Percentiles rank a stretch among this genome's conserved stretches.
These are phyloP conservation scores for Xylophagus ater DNA, from an alignment of 2,888 invertebrate species.

Conservation along the genomic window DNA sequence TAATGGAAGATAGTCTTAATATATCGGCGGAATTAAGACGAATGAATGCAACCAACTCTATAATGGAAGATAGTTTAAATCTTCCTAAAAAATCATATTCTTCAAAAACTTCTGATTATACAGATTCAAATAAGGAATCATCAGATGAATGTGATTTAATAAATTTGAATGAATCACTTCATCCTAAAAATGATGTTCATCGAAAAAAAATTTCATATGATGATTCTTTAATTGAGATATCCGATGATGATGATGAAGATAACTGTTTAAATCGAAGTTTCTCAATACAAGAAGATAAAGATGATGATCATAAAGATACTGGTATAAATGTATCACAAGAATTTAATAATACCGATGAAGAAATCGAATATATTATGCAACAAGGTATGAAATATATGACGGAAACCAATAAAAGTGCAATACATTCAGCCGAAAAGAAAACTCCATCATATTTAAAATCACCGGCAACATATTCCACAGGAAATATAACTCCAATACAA, in stretches of 20 bases:
- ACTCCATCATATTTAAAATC: constrained; percentile 15
- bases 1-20: constrained; percentile 10
- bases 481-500: constrained; percentile 2
- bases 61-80: constrained; percentile 11
- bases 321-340: constrained; percentile 24
- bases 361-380: constrained; percentile 38
- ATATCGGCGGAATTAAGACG: neutral
- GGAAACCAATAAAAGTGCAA: constrained; percentile 5
- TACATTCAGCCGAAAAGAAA: constrained; percentile 6
- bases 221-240: constrained; percentile 14
- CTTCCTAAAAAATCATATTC: neutral
- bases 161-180: constrained; percentile 19
- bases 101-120: neutral
- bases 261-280: constrained; percentile 13
- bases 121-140: neutral
- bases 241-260: constrained; percentile 16
- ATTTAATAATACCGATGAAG: constrained; percentile 40
- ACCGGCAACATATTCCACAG: constrained; percentile 12
- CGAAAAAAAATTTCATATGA: constrained; percentile 20
- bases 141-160: constrained; percentile 12
- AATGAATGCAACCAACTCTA: constrained; percentile 2
- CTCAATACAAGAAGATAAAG: constrained; percentile 2
- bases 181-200: constrained; percentile 2
- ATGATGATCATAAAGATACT: constrained; percentile 12
- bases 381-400: constrained; percentile 32